These are phyloP conservation scores for Phalacrocorax pelagicus DNA, from an alignment of 2,113 vertebrate species.

Conservation along the genomic window DNA sequence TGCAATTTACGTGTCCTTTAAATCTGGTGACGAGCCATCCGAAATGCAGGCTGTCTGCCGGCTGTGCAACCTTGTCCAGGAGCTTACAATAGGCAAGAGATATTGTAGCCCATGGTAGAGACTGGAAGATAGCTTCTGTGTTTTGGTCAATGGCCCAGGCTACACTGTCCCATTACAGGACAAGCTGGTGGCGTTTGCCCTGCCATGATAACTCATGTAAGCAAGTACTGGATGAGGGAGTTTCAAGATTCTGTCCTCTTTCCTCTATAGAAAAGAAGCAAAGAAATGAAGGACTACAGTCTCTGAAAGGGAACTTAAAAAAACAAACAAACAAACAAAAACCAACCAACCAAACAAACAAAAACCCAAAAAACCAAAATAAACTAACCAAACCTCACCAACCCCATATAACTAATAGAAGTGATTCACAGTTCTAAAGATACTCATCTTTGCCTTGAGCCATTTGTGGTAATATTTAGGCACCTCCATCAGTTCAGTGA, in stretches of 20 bases:
- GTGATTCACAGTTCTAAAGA: not conserved
- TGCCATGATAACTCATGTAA: not conserved
- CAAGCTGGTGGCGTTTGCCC: not conserved
- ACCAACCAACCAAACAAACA: not conserved
- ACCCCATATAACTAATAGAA: not conserved
- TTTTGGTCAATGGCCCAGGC: not conserved
- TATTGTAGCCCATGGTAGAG: not conserved
- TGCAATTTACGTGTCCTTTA: not conserved
- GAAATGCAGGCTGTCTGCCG: not conserved
- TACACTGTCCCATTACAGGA: not conserved
- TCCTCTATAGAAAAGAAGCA: not conserved
- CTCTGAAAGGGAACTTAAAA: not conserved
- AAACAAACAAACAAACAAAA: not conserved
- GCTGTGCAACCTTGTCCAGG: not conserved
- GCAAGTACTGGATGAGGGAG: not conserved
- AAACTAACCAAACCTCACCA: not conserved
- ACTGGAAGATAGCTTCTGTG: not conserved
- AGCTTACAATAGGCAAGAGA: not conserved
- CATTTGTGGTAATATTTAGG: not conserved
- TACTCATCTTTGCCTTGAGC: not conserved
- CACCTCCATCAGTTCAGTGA: not conserved
- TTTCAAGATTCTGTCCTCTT: not conserved
- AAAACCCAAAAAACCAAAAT: no score
- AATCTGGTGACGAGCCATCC: not conserved
- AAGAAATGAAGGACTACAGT: not conserved